Evolutionary conservation across 37 sponge, comb jelly and placozoan genomes (phyloP).

Genomic region (Spongilla lacustris): DNA sequence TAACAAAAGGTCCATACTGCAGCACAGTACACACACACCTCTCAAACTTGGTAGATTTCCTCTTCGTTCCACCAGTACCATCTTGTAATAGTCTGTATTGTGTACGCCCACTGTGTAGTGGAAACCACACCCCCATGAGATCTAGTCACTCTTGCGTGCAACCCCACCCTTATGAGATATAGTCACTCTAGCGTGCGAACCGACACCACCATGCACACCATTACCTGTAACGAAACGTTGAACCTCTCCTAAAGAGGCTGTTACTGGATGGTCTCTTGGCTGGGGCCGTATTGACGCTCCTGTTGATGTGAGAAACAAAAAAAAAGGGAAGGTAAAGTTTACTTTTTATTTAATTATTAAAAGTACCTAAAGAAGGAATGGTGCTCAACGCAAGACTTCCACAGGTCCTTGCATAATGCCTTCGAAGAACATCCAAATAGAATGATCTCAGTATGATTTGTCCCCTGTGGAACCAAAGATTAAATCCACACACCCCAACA

Average conservation of each 20-base stretch:
- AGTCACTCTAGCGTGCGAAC: not conserved
- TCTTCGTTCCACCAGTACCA: slow-evolving; percentile 17
- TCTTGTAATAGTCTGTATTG: slow-evolving; percentile 80
- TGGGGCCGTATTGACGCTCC: slow-evolving; percentile 41
- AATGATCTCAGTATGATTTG: slow-evolving; percentile 55
- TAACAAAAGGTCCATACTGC: not conserved
- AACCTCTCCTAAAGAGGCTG: slow-evolving; percentile 77
- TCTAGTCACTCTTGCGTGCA: too few relatives aligned
- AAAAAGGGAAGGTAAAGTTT: not conserved
- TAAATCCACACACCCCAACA: too few relatives aligned
- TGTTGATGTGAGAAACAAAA: not conserved
- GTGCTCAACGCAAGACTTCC: slow-evolving; percentile 93
- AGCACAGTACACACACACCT: not conserved
- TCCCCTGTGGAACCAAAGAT: too few relatives aligned
- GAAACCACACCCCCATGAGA: too few relatives aligned
- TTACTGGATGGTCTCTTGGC: slow-evolving; percentile 34
- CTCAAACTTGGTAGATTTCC: slow-evolving; percentile 53
- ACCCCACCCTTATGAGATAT: too few relatives aligned
- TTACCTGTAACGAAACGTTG: slow-evolving; percentile 79
- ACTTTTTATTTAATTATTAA: not conserved
- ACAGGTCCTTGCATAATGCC: slow-evolving; percentile 79
- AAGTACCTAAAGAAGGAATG: slow-evolving; percentile 88
- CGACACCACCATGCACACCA: not conserved
- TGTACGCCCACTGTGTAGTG: slow-evolving; percentile 86
- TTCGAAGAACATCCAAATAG: slow-evolving; percentile 61